Conservation (phyloP, 1,140 invertebrate species). For the Bradynema listronoti region DNA sequence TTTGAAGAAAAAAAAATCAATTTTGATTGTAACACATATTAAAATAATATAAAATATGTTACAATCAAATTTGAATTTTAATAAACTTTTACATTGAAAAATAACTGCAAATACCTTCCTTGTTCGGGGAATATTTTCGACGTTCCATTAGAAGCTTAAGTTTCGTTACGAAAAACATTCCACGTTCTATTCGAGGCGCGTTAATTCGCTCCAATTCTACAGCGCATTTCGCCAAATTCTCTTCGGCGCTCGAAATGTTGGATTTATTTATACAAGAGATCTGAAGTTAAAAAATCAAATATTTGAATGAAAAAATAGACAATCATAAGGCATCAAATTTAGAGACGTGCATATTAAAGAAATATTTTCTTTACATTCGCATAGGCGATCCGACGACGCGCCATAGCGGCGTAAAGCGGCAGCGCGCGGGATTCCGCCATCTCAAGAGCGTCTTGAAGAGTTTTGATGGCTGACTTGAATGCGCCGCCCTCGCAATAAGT, state of each 20-base stretch:
- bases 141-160: too few species aligned
- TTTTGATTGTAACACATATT: too few species aligned
- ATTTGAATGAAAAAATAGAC: conserved; percentile 1
- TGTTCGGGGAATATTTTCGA: too few species aligned
- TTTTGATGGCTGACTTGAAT: conserved; percentile 1
- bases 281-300: neutral
- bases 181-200: neutral
- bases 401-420: neutral
- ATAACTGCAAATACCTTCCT: too few species aligned
- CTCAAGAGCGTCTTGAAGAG: conserved; percentile 1
- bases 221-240: neutral
- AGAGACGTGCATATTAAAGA: too few species aligned
- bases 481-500: conserved; percentile 5
- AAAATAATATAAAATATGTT: too few species aligned
- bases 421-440: neutral
- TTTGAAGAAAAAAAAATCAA: too few species aligned
- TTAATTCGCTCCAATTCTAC: conserved; percentile 7
- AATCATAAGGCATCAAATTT: too few species aligned
- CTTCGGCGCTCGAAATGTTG: neutral
- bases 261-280: neutral
- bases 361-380: too few species aligned
- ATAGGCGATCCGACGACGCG: neutral
- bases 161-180: too few species aligned
- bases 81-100: too few species aligned
- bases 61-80: too few species aligned